Evolutionary conservation across 2,797 vertebrate species (phyloP), one percentile per base, ranked within the genome.

Genomic region (Aldrovandia affinis): DNA sequence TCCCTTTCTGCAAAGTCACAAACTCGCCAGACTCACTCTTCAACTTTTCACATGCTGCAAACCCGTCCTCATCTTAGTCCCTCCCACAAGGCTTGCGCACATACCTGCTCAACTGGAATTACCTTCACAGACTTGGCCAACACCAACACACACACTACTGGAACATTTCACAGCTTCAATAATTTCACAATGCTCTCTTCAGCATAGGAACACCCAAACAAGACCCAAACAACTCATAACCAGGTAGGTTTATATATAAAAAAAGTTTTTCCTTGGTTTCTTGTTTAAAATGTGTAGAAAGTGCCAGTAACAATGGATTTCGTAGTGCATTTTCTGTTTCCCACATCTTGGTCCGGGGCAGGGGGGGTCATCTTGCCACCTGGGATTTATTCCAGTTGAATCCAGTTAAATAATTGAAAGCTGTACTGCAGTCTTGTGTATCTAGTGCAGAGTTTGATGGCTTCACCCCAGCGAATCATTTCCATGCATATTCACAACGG

Each of bases 31-130:
- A 77, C 73, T 77, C 73, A 77, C 73, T 77, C 73, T 77, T 44
- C 73, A 44, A 77, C 73, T 77, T 77, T 77, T 77, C 42, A 77
- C 22, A 20, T 7, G 47, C 73, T 44, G 73, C 47, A 25, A 12
- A n/a, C 68, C 36, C 36, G 68, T 39, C 73, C 4, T 44, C 73
- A 14, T 12, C 20, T 77, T 0, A n/a, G 39, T 25, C 73, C 73
- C 73, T 8, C 73, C 73, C 73, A 77, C 8, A 77, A 22, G 47
- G n/a, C 42, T 77, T 25, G 22, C 7, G 22, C 9, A 10, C 73
- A n/a, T 77, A 77, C 73, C 73, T 77, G 73, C 47, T 25, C 73
- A 77, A 44, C 73, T 77, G 73, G 39, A 77, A 39, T 73, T 73
- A 42, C 68, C 68, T 73, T 73, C 42, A n/a, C 73, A 77, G 1